A percentile compares a stretch with the other conserved stretches of the same genome.
These are phyloP conservation scores for Oryzias curvinotus DNA, from an alignment of 2,113 vertebrate genomes.

Conservation along the genomic window DNA sequence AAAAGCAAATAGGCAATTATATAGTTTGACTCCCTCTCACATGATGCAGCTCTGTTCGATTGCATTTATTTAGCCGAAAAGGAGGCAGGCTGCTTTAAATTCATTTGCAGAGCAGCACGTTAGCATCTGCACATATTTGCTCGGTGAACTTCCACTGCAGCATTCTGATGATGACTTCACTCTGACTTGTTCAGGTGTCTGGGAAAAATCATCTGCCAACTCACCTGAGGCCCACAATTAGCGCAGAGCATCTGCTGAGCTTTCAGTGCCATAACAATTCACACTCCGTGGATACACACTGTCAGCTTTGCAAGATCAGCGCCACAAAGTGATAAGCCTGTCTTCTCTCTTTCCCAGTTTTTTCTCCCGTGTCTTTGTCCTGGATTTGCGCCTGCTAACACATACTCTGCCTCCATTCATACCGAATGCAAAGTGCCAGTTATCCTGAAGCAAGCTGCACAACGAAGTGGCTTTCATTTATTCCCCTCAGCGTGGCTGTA, in stretches of 20 bases:
- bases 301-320: slow-evolving; percentile 53
- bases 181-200: slow-evolving; percentile 64
- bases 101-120: not conserved
- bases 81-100: slow-evolving; percentile 7
- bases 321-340: slow-evolving; percentile 30
- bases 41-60: slow-evolving; percentile 3
- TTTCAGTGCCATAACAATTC: slow-evolving; percentile 59
- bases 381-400: slow-evolving; percentile 14
- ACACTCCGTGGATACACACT: slow-evolving; percentile 59
- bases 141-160: slow-evolving; percentile 5
- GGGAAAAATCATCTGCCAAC: slow-evolving; percentile 57
- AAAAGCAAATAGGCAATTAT: slow-evolving; percentile 48
- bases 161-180: slow-evolving; percentile 36
- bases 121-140: slow-evolving; percentile 5
- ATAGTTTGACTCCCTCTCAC: slow-evolving; percentile 24
- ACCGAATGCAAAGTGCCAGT: slow-evolving; percentile 15
- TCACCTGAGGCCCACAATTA: slow-evolving; percentile 75
- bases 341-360: slow-evolving; percentile 30
- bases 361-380: slow-evolving; percentile 7
- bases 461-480: slow-evolving; percentile 42
- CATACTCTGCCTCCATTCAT: slow-evolving; percentile 13
- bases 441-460: slow-evolving; percentile 10
- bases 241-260: slow-evolving; percentile 65
- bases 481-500: slow-evolving; percentile 30
- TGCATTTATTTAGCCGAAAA: slow-evolving; percentile 21